These are phyloP conservation scores for Lymantria dispar DNA, from an alignment of 2,888 invertebrate species.

Conservation along the genomic window DNA sequence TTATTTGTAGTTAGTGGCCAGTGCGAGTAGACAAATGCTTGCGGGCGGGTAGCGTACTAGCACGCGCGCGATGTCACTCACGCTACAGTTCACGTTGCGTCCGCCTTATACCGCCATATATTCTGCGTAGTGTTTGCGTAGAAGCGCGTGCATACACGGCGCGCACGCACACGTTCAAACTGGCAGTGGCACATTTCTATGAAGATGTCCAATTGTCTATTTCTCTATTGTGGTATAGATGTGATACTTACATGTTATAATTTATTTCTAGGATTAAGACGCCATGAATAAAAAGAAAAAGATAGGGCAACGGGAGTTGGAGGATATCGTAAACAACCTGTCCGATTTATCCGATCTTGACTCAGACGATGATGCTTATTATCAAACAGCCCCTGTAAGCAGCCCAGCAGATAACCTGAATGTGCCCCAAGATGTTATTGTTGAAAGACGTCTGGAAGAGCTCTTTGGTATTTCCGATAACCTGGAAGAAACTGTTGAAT, in stretches of 20 bases:
- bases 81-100: no score
- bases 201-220: no score
- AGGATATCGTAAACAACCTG: slow-evolving; percentile 15
- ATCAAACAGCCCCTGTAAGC: slow-evolving; percentile 18
- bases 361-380: slow-evolving; percentile 24
- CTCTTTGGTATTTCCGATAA: slow-evolving; percentile 17
- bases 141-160: not conserved
- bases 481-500: slow-evolving; percentile 11
- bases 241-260: slow-evolving; percentile 7
- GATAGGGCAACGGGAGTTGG: slow-evolving; percentile 5
- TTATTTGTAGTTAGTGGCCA: no score
- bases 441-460: slow-evolving; percentile 25
- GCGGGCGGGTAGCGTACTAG: no score
- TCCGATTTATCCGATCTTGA: slow-evolving; percentile 23
- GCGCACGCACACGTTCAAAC: not conserved
- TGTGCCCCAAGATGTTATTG: slow-evolving; percentile 14
- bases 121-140: no score
- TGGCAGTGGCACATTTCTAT: not conserved
- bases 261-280: slow-evolving; percentile 8
- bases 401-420: slow-evolving; percentile 15
- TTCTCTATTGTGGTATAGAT: not conserved
- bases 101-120: not conserved
- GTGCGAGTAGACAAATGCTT: no score
- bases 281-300: slow-evolving; percentile 4
- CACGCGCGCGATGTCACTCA: no score